These are phyloP conservation scores for Drosophila yakuba DNA, from an alignment of 1,140 invertebrate species.

Conservation along the genomic window DNA sequence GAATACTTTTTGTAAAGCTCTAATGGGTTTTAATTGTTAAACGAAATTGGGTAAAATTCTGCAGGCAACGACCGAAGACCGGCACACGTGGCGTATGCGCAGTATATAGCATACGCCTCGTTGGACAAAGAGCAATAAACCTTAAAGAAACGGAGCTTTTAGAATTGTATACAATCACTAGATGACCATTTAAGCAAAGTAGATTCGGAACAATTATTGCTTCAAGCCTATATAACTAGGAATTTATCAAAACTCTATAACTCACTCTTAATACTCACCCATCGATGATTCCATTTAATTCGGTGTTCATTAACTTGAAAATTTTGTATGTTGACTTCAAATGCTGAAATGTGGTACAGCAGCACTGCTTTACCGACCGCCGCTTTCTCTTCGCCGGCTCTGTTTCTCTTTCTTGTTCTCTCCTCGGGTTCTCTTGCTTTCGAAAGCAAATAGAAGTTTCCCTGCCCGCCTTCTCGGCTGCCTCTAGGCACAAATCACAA, in stretches of 20 bases:
- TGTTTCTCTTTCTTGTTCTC: slow-evolving; percentile 25
- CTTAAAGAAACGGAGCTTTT: slow-evolving; percentile 25
- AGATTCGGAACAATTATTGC: background rate
- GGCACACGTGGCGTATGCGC: slow-evolving; percentile 38
- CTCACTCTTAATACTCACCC: too few relatives aligned
- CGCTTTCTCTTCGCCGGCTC: slow-evolving; percentile 27
- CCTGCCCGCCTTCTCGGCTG: background rate
- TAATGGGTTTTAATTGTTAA: slow-evolving; percentile 80
- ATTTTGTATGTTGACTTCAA: background rate
- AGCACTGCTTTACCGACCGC: slow-evolving; percentile 63
- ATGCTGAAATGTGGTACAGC: too few relatives aligned
- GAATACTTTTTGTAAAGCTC: slow-evolving; percentile 64
- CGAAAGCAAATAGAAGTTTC: slow-evolving; percentile 41
- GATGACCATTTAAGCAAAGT: background rate
- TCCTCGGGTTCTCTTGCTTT: slow-evolving; percentile 9
- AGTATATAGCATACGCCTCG: slow-evolving; percentile 59
- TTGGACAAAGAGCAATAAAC: slow-evolving; percentile 46
- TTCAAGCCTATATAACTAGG: background rate
- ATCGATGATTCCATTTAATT: background rate
- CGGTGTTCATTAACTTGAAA: background rate
- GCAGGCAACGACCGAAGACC: slow-evolving; percentile 14
- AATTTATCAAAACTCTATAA: background rate
- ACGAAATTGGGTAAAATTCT: slow-evolving; percentile 70
- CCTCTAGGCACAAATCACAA: slow-evolving; percentile 55
- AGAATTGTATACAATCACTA: background rate